These are phyloP conservation scores for Indri indri DNA, from an alignment of 2,113 vertebrate genomes.

Conservation along the genomic window DNA sequence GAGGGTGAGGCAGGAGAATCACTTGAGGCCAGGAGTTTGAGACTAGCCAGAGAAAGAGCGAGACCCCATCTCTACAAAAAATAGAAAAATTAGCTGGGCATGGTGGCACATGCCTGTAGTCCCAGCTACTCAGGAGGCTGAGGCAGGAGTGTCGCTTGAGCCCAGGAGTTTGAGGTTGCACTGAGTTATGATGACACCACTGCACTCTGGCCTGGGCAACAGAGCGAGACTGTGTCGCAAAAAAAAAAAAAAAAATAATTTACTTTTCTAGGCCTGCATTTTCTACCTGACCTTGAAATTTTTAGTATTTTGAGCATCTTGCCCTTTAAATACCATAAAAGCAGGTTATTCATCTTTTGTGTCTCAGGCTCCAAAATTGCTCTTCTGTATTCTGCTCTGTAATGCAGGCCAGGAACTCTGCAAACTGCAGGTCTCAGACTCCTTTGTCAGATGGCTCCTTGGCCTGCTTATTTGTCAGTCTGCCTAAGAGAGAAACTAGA, in stretches of 20 bases:
- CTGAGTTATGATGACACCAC: too few relatives aligned
- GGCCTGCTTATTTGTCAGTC: neutral
- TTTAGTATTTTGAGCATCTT: neutral
- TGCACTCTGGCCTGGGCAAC: too few relatives aligned
- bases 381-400: neutral
- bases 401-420: neutral
- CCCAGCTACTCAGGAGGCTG: too few relatives aligned
- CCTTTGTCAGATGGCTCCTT: neutral
- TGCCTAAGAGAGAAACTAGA: neutral
- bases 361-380: neutral
- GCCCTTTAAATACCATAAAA: neutral
- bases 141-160: too few relatives aligned
- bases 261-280: neutral
- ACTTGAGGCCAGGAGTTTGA: too few relatives aligned
- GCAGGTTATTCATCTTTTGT: neutral
- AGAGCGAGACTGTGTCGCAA: too few relatives aligned
- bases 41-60: too few relatives aligned
- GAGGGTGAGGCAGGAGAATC: too few relatives aligned
- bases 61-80: too few relatives aligned
- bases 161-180: too few relatives aligned
- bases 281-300: neutral
- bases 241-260: neutral
- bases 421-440: neutral
- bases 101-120: too few relatives aligned
- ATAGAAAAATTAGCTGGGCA: too few relatives aligned